Evolutionary conservation across 2,888 invertebrate species (phyloP).

Genomic region (Heliconius charithonia): DNA sequence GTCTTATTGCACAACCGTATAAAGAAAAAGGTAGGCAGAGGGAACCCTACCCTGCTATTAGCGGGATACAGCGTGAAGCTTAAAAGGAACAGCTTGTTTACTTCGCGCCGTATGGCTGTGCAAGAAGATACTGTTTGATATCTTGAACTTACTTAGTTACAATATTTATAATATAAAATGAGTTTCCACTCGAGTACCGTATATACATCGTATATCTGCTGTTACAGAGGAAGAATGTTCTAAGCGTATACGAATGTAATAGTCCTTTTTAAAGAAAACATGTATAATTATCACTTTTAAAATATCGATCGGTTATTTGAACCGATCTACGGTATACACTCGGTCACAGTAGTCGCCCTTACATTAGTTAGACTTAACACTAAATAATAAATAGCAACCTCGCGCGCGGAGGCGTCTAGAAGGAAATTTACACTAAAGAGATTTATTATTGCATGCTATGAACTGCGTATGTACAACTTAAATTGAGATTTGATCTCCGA

Average conservation of each 20-base stretch:
- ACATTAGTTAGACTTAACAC: slow-evolving; percentile 72
- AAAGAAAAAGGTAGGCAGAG: not conserved
- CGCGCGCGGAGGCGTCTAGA: slow-evolving; percentile 72
- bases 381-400: slow-evolving; percentile 83
- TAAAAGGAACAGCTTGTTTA: too few relatives aligned
- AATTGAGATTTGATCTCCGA: slow-evolving; percentile 81
- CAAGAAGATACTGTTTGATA: slow-evolving; percentile 35
- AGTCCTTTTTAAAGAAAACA: slow-evolving; percentile 74
- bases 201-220: slow-evolving; percentile 82
- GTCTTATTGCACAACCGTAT: slow-evolving; percentile 16
- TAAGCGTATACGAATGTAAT: slow-evolving; percentile 91
- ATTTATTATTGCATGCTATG: slow-evolving; percentile 77
- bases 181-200: slow-evolving; percentile 77
- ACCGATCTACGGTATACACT: slow-evolving; percentile 81
- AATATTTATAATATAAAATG: slow-evolving; percentile 83
- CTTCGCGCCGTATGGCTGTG: slow-evolving; percentile 27
- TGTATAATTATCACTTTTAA: slow-evolving; percentile 74
- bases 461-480: slow-evolving; percentile 68
- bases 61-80: too few relatives aligned
- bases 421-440: slow-evolving; percentile 79
- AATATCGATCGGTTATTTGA: slow-evolving; percentile 70
- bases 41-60: too few relatives aligned
- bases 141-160: slow-evolving; percentile 73
- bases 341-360: slow-evolving; percentile 79
- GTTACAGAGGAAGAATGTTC: slow-evolving; percentile 80